A percentile compares a stretch with the other conserved stretches of the same genome.
phyloP scores from a whole-genome alignment of 1,140 invertebrate species.

The Trissolcus basalis region DNA sequence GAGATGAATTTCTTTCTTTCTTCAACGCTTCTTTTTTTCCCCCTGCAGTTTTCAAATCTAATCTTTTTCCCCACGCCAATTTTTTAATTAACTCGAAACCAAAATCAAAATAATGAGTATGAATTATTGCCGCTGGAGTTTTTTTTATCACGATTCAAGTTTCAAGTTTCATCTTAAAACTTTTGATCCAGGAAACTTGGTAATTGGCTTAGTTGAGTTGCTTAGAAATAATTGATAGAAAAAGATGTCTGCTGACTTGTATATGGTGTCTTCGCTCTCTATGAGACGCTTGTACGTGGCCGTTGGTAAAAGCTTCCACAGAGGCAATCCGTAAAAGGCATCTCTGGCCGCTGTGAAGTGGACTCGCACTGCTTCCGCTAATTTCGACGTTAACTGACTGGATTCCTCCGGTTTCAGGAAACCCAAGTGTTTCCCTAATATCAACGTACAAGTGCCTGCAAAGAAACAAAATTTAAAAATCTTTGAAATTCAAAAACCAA shows the following conservation, averaged over 20 bases:
- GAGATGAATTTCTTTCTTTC: slow-evolving; percentile 17
- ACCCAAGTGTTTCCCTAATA: slow-evolving; percentile 86
- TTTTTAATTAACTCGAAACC: no score
- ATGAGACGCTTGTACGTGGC: slow-evolving; percentile 83
- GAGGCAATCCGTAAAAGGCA: slow-evolving; percentile 87
- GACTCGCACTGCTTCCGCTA: slow-evolving; percentile 83
- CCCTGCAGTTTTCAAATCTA: no score
- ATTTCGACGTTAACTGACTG: slow-evolving; percentile 69
- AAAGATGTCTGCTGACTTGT: slow-evolving; percentile 76
- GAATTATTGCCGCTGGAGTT: no score
- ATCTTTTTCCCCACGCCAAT: no score
- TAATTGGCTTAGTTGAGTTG: slow-evolving; percentile 7
- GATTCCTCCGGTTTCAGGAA: slow-evolving; percentile 82
- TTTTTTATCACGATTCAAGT: no score
- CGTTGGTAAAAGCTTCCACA: slow-evolving; percentile 89
- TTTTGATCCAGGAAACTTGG: slow-evolving; percentile 6
- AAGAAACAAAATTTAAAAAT: slow-evolving; percentile 19
- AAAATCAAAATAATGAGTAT: no score
- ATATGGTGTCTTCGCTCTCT: slow-evolving; percentile 86
- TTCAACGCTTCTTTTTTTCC: neutral
- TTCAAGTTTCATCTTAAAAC: no score
- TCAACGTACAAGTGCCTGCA: slow-evolving; percentile 83
- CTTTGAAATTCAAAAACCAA: no score
- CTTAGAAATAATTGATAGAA: slow-evolving; percentile 16
- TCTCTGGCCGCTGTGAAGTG: slow-evolving; percentile 86